Conservation (phyloP, 2,797 vertebrate genomes). For the Tympanoctomys barrerae region DNA sequence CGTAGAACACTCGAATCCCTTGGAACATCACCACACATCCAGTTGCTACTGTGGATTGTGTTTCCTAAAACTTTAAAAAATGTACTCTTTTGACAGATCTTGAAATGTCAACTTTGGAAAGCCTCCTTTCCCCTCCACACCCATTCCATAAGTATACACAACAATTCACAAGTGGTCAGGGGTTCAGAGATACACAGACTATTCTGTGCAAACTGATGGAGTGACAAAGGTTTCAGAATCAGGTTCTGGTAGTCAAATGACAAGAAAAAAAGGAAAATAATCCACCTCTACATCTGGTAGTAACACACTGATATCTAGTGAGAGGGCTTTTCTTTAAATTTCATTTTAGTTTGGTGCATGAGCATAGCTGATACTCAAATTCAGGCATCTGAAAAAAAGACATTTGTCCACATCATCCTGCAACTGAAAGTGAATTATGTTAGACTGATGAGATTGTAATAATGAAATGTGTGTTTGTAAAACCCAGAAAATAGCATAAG, state of each 20-base stretch:
- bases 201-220: background rate
- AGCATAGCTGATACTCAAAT: slow-evolving; percentile 38
- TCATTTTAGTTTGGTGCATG: background rate
- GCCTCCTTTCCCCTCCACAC: background rate
- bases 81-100: slow-evolving; percentile 63
- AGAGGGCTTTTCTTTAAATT: slow-evolving; percentile 54
- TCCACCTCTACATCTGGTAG: background rate
- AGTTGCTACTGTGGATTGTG: slow-evolving; percentile 39
- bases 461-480: background rate
- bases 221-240: slow-evolving; percentile 12
- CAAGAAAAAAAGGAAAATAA: slow-evolving; percentile 61
- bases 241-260: slow-evolving; percentile 40
- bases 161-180: slow-evolving; percentile 30
- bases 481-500: slow-evolving; percentile 9
- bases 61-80: slow-evolving; percentile 71
- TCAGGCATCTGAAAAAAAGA: slow-evolving; percentile 26
- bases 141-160: slow-evolving; percentile 16
- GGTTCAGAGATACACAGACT: background rate
- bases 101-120: slow-evolving; percentile 61
- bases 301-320: background rate
- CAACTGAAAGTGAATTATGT: slow-evolving; percentile 46
- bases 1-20: slow-evolving; percentile 57
- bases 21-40: slow-evolving; percentile 7
- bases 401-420: slow-evolving; percentile 21
- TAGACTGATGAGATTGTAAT: slow-evolving; percentile 18